Evolutionary conservation across 2,888 invertebrate genomes (phyloP).

Genomic region (Omphaloscelis lunosa): DNA sequence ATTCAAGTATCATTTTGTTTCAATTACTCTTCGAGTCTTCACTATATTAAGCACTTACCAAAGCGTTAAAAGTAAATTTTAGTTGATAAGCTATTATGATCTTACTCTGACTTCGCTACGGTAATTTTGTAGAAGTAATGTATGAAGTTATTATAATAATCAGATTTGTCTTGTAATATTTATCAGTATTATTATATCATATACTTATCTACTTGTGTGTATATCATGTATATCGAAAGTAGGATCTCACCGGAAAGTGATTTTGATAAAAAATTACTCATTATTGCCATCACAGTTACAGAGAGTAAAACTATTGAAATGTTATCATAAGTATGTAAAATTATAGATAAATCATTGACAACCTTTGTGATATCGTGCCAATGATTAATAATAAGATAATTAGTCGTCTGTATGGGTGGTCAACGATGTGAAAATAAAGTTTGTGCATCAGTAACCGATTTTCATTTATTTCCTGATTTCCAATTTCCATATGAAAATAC

Average conservation of each 20-base stretch:
- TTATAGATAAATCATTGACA: constrained; percentile 85
- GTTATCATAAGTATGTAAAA: constrained; percentile 65
- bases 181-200: constrained; percentile 69
- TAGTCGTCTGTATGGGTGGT: constrained; percentile 69
- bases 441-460: constrained; percentile 55
- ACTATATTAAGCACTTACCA: constrained; percentile 70
- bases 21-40: constrained; percentile 25
- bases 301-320: constrained; percentile 66
- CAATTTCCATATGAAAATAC: neutral
- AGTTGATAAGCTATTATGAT: constrained; percentile 51
- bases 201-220: constrained; percentile 50
- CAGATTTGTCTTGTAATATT: constrained; percentile 57
- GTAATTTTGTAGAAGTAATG: constrained; percentile 39
- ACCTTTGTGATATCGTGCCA: constrained; percentile 91
- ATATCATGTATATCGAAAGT: constrained; percentile 57
- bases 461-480: constrained; percentile 44
- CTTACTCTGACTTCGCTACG: constrained; percentile 39
- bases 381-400: constrained; percentile 86
- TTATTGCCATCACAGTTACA: constrained; percentile 71
- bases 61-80: constrained; percentile 70
- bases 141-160: constrained; percentile 35
- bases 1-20: neutral
- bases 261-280: constrained; percentile 66
- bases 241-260: constrained; percentile 70
- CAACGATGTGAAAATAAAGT: constrained; percentile 73